Percentiles rank a stretch among this genome's conserved stretches.
Conservation (phyloP, 2,888 invertebrate genomes). For the Dryocosmus kuriphilus region DNA sequence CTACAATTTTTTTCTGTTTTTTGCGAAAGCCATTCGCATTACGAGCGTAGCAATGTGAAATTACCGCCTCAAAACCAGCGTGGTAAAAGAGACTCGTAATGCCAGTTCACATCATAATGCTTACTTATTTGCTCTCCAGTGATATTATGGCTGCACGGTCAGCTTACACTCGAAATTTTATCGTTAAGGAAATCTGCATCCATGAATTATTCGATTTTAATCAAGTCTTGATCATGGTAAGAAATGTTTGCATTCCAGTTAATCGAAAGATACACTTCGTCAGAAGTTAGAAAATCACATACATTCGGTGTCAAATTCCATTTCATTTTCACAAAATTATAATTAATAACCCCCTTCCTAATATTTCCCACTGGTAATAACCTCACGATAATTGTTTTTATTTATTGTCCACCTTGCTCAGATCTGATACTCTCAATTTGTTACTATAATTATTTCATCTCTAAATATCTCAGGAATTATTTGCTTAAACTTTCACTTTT, state of each 20-base stretch:
- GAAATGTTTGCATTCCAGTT: neutral
- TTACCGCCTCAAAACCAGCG: constrained; percentile 26
- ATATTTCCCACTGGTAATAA: no score
- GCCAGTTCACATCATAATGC: constrained; percentile 20
- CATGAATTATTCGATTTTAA: neutral
- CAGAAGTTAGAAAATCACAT: neutral
- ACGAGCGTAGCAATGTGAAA: constrained; percentile 27
- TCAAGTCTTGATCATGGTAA: neutral
- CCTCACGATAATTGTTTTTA: no score
- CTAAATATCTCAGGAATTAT: no score
- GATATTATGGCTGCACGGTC: constrained; percentile 11
- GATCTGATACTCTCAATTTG: no score
- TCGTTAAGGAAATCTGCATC: constrained; percentile 5
- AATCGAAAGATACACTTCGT: neutral
- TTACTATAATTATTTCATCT: no score
- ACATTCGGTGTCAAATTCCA: no score
- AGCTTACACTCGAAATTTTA: constrained; percentile 8
- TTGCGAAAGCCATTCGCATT: constrained; percentile 18
- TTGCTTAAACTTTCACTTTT: no score
- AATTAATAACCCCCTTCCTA: no score
- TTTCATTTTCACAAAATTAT: no score
- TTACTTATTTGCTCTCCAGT: constrained; percentile 27
- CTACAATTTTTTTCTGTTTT: neutral
- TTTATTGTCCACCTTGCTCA: no score
- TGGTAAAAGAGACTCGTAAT: constrained; percentile 13